Evolutionary conservation across 2,888 invertebrate species (phyloP).

Genomic region (Tricholauxania praeusta): DNA sequence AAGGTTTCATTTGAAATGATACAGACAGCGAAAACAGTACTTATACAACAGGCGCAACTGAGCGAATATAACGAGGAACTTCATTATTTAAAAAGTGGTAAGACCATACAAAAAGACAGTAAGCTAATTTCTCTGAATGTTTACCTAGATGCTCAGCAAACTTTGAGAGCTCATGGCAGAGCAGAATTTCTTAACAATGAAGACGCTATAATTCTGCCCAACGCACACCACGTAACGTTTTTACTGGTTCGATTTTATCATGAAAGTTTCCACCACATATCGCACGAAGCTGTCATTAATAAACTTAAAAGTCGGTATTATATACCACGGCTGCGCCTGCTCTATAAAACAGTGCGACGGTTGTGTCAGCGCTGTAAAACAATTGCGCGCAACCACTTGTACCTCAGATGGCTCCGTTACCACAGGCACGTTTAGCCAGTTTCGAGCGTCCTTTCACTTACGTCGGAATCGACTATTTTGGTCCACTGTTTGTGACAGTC

Average conservation of each 20-base stretch:
- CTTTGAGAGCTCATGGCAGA: constrained; percentile 34
- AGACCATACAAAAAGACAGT: constrained; percentile 23
- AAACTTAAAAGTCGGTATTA: constrained; percentile 37
- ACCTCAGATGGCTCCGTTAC: constrained; percentile 39
- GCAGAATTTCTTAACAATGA: constrained; percentile 30
- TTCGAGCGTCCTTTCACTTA: constrained; percentile 43
- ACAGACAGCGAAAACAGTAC: neutral
- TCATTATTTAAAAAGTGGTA: constrained; percentile 6
- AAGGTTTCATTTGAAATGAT: constrained; percentile 5
- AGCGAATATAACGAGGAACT: neutral
- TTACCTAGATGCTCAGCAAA: constrained; percentile 35
- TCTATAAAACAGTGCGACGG: constrained; percentile 39
- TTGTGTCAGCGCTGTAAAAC: constrained; percentile 44
- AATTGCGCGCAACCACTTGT: constrained; percentile 25
- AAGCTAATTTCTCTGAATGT: constrained; percentile 36
- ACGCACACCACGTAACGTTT: constrained; percentile 35
- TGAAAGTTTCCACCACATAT: too few species aligned
- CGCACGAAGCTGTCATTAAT: too few species aligned
- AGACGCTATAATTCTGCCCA: constrained; percentile 35
- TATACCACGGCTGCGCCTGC: constrained; percentile 40
- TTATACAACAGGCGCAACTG: constrained; percentile 16
- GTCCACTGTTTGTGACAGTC: constrained; percentile 34
- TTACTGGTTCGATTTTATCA: constrained; percentile 44
- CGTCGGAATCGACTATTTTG: constrained; percentile 42
- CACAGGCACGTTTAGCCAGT: constrained; percentile 32